Base-by-base conservation (phyloP, 2,113 vertebrate species). In the Glaucomys volans region DNA sequence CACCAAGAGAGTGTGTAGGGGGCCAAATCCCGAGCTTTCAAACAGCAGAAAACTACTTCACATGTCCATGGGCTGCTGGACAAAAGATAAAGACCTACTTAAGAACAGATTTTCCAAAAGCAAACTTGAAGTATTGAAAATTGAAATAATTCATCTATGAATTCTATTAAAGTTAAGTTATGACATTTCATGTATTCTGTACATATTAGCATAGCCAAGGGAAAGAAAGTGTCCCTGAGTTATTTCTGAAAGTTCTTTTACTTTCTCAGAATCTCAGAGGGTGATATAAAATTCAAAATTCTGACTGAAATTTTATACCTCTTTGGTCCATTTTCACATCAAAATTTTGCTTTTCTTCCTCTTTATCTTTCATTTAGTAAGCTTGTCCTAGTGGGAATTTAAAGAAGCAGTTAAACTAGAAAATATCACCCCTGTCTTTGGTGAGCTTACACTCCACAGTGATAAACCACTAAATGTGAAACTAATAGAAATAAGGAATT, bases 341-440 rank as follows among this genome's bases (percentile, higher is more conserved):
- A 28, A 91, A 94, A 76, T 35, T 10, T 87, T 50, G n/a, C n/a
- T 40, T 80, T 96, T 87, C 13, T 40, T 52, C 54, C 16, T 62
- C n/a, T 83, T 90, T 71, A 64, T 74, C n/a, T 91, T 93, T 91
- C 9, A 94, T 59, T 95, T 57, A 77, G 26, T 75, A 71, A 82
- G 82, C 18, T 89, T 54, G 83, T 44, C 54, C 26, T 74, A 64
- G 40, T 90, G 13, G 17, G 52, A 69, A 95, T 92, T 47, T 69
- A 74, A 88, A 93, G 50, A 83, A 57, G 69, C 2, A 83, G 89
- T 54, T 88, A 69, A 95, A 54, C 14, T 52, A 47, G 40, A 40
- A 94, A 32, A 62, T 1, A 82, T 50, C n/a, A 77, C 24, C 2
- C 18, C 20, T 94, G 67, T 90, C 74, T 90, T 91, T 83, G 54